Percentiles rank a stretch among this genome's conserved stretches.
Evolutionary conservation across 2,888 invertebrate genomes (phyloP).

Genomic region (Chirona hameri): DNA sequence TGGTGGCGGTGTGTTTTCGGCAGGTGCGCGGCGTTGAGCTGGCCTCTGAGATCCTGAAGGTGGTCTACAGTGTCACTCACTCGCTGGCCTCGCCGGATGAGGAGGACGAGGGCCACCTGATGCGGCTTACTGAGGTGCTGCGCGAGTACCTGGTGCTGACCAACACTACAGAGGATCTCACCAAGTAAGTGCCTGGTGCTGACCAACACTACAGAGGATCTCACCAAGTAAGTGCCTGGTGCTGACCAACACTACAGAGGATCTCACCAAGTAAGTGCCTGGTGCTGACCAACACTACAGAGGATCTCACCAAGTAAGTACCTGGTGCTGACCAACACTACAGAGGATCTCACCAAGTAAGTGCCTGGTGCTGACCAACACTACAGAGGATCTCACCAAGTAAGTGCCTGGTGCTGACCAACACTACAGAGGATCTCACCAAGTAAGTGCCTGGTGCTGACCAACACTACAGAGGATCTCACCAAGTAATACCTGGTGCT

Average conservation of each 20-base stretch:
- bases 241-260: background rate
- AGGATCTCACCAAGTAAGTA: too few species aligned
- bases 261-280: too few species aligned
- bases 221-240: background rate
- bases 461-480: too few species aligned
- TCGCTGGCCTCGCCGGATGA: conserved; percentile 48
- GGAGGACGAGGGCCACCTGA: conserved; percentile 66
- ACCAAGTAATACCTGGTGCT: too few species aligned
- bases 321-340: too few species aligned
- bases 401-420: too few species aligned
- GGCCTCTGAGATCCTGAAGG: conserved; percentile 51
- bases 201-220: background rate
- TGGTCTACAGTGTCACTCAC: conserved; percentile 51
- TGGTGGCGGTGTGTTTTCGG: background rate
- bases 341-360: too few species aligned
- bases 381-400: too few species aligned
- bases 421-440: too few species aligned
- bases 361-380: too few species aligned
- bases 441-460: too few species aligned
- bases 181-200: background rate
- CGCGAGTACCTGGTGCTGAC: conserved; percentile 60
- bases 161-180: conserved; percentile 44
- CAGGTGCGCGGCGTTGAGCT: conserved; percentile 47
- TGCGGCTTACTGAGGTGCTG: conserved; percentile 67
- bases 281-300: too few species aligned